Evolutionary conservation across 2,113 vertebrate genomes (phyloP).

Genomic region (Reinhardtius hippoglossoides): DNA sequence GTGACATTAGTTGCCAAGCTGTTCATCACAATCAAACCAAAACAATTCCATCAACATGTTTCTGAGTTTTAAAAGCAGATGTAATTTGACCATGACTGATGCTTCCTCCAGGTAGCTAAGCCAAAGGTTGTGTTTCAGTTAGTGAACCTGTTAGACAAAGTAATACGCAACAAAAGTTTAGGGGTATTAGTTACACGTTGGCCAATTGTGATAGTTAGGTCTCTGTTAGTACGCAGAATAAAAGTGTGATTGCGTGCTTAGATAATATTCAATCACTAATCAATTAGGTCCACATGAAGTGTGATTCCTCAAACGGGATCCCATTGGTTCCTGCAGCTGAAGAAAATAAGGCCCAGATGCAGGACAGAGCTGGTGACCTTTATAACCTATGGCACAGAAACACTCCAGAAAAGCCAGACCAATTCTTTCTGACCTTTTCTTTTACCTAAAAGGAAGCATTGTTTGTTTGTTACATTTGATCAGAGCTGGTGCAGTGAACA

Average conservation of each 20-base stretch:
- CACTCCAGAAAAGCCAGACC: not conserved
- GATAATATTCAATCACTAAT: no score
- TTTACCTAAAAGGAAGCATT: not conserved
- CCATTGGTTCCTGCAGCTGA: no score
- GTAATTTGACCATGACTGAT: not conserved
- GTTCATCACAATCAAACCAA: constrained; percentile 3
- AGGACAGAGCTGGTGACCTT: not conserved
- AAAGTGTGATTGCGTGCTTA: no score
- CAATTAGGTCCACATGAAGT: no score
- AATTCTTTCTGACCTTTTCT: constrained; percentile 3
- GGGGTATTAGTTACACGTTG: no score
- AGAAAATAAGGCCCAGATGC: not conserved
- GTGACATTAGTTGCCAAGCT: not conserved
- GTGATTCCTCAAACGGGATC: no score
- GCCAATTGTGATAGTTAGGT: no score
- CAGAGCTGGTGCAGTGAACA: not conserved
- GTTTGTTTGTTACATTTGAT: not conserved
- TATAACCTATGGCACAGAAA: not conserved
- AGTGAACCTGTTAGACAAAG: no score
- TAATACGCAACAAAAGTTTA: no score
- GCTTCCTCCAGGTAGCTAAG: not conserved
- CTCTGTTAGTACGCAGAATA: no score
- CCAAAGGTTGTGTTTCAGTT: not conserved
- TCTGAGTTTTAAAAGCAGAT: not conserved
- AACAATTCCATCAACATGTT: not conserved